Percentiles rank a stretch among this genome's conserved stretches.
These are phyloP conservation scores for Eospalax fontanierii DNA, from an alignment of 2,797 vertebrate species.

Conservation along the genomic window DNA sequence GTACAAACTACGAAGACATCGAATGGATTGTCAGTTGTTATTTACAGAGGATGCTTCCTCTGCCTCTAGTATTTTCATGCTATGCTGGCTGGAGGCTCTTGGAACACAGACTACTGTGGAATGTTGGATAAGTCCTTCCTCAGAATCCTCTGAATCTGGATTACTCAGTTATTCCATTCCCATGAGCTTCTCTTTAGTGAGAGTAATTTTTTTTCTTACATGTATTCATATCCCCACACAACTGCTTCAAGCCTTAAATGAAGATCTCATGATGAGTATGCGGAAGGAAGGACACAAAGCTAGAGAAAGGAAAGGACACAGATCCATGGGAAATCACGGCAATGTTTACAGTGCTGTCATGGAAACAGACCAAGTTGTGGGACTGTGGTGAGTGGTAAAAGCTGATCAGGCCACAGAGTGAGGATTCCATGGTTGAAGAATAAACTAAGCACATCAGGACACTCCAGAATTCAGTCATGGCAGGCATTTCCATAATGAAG, in stretches of 20 bases:
- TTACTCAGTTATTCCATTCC: conserved; percentile 72
- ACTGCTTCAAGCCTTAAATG: conserved; percentile 31
- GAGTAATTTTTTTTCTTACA: conserved; percentile 62
- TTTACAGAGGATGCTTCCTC: conserved; percentile 56
- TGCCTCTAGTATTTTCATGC: conserved; percentile 59
- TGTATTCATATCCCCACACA: conserved; percentile 37
- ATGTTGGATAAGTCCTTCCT: conserved; percentile 64
- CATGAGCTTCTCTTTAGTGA: conserved; percentile 57
- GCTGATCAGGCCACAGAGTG: background rate
- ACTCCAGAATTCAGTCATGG: conserved; percentile 6
- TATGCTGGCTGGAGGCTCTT: conserved; percentile 41
- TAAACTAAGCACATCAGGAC: conserved; percentile 15
- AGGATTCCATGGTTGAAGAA: background rate
- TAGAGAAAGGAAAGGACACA: conserved; percentile 30
- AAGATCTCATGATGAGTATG: conserved; percentile 4
- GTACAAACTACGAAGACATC: background rate
- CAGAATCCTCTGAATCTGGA: conserved; percentile 22
- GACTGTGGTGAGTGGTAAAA: background rate
- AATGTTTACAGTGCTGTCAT: conserved; percentile 40
- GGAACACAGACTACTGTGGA: conserved; percentile 50
- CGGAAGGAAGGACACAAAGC: conserved; percentile 16
- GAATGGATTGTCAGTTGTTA: conserved; percentile 42
- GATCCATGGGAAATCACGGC: background rate
- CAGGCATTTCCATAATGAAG: conserved; percentile 11
- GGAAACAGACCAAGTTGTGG: conserved; percentile 9